Percentiles rank a stretch among this genome's conserved stretches.
Conservation (phyloP, 2,888 invertebrate species). For the Nomada lathburiana region DNA sequence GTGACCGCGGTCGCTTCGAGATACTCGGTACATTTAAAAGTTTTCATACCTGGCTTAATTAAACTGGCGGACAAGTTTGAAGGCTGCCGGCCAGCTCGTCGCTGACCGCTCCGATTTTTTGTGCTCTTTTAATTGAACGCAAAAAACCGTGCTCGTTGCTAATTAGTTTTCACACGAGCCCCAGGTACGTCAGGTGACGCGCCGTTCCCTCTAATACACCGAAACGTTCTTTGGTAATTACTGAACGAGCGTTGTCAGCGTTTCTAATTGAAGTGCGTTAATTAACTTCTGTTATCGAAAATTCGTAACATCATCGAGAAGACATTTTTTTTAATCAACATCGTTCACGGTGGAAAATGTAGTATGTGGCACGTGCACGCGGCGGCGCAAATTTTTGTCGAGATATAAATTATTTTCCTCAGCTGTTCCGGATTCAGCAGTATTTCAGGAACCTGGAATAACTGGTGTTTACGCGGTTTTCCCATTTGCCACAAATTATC, state of each 20-base stretch:
- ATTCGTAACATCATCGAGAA: neutral
- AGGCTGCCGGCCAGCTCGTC: neutral
- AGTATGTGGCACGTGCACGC: neutral
- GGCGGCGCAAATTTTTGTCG: constrained; percentile 4
- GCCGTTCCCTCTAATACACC: neutral
- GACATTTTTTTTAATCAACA: neutral
- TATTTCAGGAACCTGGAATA: neutral
- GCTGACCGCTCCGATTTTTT: neutral
- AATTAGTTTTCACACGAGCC: constrained; percentile 19
- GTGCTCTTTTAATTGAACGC: constrained; percentile 17
- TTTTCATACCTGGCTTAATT: constrained; percentile 28
- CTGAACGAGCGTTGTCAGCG: neutral
- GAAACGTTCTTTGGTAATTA: neutral
- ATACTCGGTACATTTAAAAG: neutral
- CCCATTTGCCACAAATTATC: constrained; percentile 16
- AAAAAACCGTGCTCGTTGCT: constrained; percentile 9
- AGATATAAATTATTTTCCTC: constrained; percentile 20
- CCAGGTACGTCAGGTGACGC: neutral
- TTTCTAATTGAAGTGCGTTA: neutral
- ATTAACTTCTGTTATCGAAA: neutral
- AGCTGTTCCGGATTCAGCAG: neutral
- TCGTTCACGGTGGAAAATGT: neutral
- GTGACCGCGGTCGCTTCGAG: neutral
- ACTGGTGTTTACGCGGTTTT: neutral
- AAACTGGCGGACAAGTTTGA: constrained; percentile 13